Base-by-base conservation (phyloP, 2,797 vertebrate genomes). In the Silurus lanzhouensis region DNA sequence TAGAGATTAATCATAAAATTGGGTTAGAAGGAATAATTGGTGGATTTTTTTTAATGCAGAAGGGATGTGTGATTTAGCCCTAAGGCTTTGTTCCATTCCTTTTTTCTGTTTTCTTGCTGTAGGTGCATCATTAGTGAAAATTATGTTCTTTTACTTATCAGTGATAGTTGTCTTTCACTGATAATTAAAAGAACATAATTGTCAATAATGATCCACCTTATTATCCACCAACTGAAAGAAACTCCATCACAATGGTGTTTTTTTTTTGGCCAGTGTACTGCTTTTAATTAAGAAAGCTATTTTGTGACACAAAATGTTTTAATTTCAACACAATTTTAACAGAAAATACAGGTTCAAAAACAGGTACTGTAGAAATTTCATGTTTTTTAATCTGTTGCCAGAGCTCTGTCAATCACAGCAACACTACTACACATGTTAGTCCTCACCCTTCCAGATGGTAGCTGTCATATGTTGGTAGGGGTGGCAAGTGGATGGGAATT, bases 91-190 rank as follows among this genome's bases (percentile, higher is more conserved):
- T 55, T 55, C 71, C 22, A 8, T 55, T 74, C 22, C n/a, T 75
- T 75, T 75, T 17, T 75, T 75, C n/a, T 55, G 48, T 75, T 25
- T 55, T 57, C 48, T 75, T 25, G n/a, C n/a, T 55, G n/a, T 75
- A 75, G 48, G n/a, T 55, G 71, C 5, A 75, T 27, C 14, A 27
- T 75, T 25, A 75, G 6, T 7, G 14, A 75, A 71, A 75, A 74
- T n/a, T 55, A n/a, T 75, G 72, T 17, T 55, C 46, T 55, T 55
- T 55, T 75, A 75, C 25, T 55, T 55, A 15, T 75, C 48, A 25
- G 2, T 25, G 22, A 75, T 25, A 55, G 48, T n/a, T 6, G 15
- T 8, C 14, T 75, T 55, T 75, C 48, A 10, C 48, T 52, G 48
- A 52, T 52, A 52, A 52, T 52, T 52, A 52, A 52, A 52, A 52